Evolutionary conservation across 2,113 vertebrate genomes (phyloP).

Genomic region (Xenus cinereus): DNA sequence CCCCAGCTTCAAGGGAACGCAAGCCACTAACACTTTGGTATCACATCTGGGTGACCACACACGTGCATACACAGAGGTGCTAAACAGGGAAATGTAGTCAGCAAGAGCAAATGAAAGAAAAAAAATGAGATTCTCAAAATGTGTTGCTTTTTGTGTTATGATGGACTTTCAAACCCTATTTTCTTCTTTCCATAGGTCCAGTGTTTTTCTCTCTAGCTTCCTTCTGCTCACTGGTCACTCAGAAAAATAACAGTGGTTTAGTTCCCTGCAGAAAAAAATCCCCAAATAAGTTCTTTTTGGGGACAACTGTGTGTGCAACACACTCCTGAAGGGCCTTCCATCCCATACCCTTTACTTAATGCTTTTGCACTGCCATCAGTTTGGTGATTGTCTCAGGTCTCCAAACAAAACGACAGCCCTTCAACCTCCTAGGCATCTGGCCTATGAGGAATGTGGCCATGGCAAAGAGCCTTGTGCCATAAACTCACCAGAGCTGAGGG

Average conservation of each 20-base stretch:
- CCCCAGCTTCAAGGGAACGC: neutral
- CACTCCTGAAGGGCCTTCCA: neutral
- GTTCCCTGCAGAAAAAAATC: neutral
- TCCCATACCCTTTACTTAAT: neutral
- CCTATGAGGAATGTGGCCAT: neutral
- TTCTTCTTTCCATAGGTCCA: neutral
- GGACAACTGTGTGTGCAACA: neutral
- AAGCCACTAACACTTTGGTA: neutral
- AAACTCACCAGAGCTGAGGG: neutral
- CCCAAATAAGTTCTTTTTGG: neutral
- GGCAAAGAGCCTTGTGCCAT: neutral
- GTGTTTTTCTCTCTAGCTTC: neutral
- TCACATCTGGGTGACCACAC: neutral
- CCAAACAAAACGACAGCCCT: rapidly evolving
- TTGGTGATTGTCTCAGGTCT: neutral
- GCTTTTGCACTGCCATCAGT: neutral
- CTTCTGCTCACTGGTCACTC: neutral
- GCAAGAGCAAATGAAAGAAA: rapidly evolving
- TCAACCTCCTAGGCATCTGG: neutral
- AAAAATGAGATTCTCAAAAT: neutral
- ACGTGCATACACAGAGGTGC: too few relatives aligned
- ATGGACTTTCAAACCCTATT: neutral
- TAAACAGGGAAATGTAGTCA: neutral
- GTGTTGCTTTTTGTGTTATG: neutral
- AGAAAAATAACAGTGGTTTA: neutral